Base-by-base conservation (phyloP, 2,797 vertebrate genomes). In the Kryptopterus vitreolus region DNA sequence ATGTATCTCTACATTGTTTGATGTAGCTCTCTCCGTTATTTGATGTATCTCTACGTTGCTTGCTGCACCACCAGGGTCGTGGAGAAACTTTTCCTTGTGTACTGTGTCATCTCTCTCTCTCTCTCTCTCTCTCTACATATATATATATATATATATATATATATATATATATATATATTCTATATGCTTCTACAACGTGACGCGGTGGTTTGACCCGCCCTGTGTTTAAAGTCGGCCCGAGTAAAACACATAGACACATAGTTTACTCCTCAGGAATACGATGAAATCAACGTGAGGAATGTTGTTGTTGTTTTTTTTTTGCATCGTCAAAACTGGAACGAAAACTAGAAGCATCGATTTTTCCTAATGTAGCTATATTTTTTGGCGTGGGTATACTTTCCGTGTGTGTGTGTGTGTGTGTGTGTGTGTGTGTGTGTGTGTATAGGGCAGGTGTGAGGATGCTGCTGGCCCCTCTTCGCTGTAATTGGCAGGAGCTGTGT, bases 401-500 rank as follows among this genome's bases (percentile, higher is more conserved):
- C 24, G 5, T 48, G 66, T 29, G 43, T 70, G 26, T 26, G 48
- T 63, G 22, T 29, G 20, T 20, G 43, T 52, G 24, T 29, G 20
- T 20, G 43, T 52, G 24, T 46, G 50, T 57, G 52, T 20, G 53
- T 61, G 63, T 62, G 24, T 55, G 53, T 74, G 77, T 80, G 57
- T 79, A 5, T 85, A 78, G 78, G 66, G 76, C 81, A 86, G 83
- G 85, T 86, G 85, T 83, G 79, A 83, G 81, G 62, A 82, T 84
- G 80, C 78, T 46, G 70, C 73, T 77, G 79, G 74, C 65, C 77
- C 74, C 71, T 85, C 79, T 77, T 68, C 71, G 18, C 85, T 81
- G 81, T 85, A 85, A 84, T 85, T 87, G 86, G 81, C 86, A 85
- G 82, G 82, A 81, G 78, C 76, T 75, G 78, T 81, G 80, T 81